Conservation (phyloP, 2,888 invertebrate species). For the Tigriopus californicus region DNA sequence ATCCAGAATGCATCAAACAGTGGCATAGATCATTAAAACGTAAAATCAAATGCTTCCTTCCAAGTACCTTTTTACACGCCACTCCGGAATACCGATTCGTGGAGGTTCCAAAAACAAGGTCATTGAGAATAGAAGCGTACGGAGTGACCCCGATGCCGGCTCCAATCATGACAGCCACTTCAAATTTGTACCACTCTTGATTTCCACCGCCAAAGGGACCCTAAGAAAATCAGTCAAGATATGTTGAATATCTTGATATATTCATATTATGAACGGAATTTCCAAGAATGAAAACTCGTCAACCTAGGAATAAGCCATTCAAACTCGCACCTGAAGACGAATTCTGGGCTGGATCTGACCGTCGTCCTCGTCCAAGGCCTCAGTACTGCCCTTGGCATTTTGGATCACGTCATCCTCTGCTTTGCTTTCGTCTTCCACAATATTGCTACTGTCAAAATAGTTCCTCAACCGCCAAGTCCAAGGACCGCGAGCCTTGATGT, state of each 20-base stretch:
- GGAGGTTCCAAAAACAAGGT: conserved; percentile 82
- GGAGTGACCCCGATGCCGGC: conserved; percentile 89
- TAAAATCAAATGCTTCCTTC: not conserved
- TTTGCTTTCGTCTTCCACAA: not conserved
- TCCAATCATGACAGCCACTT: conserved; percentile 91
- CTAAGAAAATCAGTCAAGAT: conserved; percentile 16
- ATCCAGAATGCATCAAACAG: no score
- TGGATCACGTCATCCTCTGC: not conserved
- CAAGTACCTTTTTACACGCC: conserved; percentile 64
- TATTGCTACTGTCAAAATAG: conserved; percentile 25
- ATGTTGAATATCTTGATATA: no score
- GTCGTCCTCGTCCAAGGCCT: no score
- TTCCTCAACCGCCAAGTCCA: conserved; percentile 94
- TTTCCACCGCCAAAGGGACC: conserved; percentile 93
- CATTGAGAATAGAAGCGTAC: conserved; percentile 85
- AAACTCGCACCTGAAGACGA: conserved; percentile 54
- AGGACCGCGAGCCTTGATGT: conserved; percentile 74
- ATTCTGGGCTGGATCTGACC: conserved; percentile 23
- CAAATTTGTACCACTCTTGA: conserved; percentile 94
- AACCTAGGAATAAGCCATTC: no score
- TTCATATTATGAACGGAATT: no score
- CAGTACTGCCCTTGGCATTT: no score
- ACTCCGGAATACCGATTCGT: conserved; percentile 86
- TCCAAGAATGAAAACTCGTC: no score
- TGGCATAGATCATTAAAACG: no score